A percentile compares a stretch with the other conserved stretches of the same genome.
These are phyloP conservation scores for Axis porcinus DNA, from an alignment of 2,113 vertebrate genomes.

Conservation along the genomic window DNA sequence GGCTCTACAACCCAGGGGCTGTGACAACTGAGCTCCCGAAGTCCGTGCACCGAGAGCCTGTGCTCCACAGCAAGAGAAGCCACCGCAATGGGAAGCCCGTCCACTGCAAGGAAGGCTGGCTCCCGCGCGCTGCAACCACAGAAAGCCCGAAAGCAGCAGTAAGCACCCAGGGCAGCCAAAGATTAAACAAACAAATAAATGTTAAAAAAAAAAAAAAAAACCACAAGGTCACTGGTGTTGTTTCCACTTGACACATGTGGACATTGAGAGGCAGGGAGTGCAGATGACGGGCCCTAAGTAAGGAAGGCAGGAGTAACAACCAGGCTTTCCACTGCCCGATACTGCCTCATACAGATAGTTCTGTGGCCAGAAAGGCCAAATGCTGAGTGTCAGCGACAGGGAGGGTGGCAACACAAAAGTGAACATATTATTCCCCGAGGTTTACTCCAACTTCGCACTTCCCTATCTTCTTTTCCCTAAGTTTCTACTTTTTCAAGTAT, in stretches of 20 bases:
- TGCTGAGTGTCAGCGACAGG: background rate
- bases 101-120: background rate
- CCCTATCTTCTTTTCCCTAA: background rate
- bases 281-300: background rate
- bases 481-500: background rate
- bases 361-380: background rate
- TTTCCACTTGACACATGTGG: background rate
- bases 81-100: background rate
- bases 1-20: background rate
- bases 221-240: background rate
- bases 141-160: background rate
- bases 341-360: background rate
- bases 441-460: background rate
- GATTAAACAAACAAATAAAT: background rate
- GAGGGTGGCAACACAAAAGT: background rate
- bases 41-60: background rate
- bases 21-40: background rate
- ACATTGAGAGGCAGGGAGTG: background rate
- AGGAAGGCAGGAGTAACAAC: background rate
- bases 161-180: background rate
- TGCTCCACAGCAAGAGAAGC: background rate
- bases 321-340: background rate
- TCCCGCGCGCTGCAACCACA: background rate
- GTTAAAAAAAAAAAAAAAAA: background rate
- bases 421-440: background rate